Conservation (phyloP, 1,140 invertebrate genomes). For the Goniozus legneri region DNA sequence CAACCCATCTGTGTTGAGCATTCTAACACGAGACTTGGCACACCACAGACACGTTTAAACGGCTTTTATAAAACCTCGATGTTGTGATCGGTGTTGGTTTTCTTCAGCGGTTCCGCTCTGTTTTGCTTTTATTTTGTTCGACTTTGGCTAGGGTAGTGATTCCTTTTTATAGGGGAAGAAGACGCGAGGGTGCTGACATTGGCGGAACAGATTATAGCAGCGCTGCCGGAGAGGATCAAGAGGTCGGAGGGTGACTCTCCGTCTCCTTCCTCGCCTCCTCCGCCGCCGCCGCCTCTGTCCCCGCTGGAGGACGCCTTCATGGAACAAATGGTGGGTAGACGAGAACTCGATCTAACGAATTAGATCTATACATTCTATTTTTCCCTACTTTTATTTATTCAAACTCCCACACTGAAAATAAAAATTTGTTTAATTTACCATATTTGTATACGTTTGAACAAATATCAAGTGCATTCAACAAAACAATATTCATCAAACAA, state of each 20-base stretch:
- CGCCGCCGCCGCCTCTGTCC: slow-evolving; percentile 42
- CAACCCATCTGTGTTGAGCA: no score
- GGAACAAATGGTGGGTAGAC: slow-evolving; percentile 51
- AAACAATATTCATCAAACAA: no score
- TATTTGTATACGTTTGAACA: no score
- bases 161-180: slow-evolving; percentile 77
- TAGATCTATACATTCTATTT: no score
- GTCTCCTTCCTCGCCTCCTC: slow-evolving; percentile 43
- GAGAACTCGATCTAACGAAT: no score
- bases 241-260: slow-evolving; percentile 51
- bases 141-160: slow-evolving; percentile 38
- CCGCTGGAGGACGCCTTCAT: slow-evolving; percentile 49
- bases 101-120: slow-evolving; percentile 22
- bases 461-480: no score
- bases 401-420: slow-evolving; percentile 3
- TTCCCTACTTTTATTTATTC: no score
- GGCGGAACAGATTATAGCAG: slow-evolving; percentile 96
- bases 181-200: slow-evolving; percentile 88
- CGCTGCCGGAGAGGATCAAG: slow-evolving; percentile 95
- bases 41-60: slow-evolving; percentile 3
- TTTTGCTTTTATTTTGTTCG: slow-evolving; percentile 23
- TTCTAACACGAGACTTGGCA: not conserved
- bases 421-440: no score
- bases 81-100: slow-evolving; percentile 39
- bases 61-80: slow-evolving; percentile 29